Percentiles rank a stretch among this genome's conserved stretches.
These are phyloP conservation scores for Antechinus flavipes DNA, from an alignment of 2,113 vertebrate genomes.

Conservation along the genomic window DNA sequence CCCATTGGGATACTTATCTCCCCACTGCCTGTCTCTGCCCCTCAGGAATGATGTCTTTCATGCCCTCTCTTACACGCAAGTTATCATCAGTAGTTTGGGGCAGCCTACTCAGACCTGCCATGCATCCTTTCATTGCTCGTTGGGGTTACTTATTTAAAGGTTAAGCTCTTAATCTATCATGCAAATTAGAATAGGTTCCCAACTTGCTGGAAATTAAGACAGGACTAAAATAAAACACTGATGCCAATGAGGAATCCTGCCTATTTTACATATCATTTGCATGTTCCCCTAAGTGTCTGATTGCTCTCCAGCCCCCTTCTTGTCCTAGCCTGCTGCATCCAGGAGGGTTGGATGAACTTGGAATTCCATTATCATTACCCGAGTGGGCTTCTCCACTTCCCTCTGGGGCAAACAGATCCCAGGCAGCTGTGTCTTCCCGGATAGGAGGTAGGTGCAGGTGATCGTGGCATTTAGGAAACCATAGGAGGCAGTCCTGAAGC, in stretches of 20 bases:
- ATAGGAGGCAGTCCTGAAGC: not conserved
- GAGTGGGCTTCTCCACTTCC: not conserved
- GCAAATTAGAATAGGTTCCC: not conserved
- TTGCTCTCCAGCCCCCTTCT: not conserved
- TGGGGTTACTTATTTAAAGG: not conserved
- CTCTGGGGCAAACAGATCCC: not conserved
- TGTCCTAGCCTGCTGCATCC: not conserved
- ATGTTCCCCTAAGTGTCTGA: not conserved
- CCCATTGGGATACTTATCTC: not conserved
- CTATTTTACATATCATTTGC: conserved; percentile 20
- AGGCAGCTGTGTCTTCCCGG: not conserved
- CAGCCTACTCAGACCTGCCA: not conserved
- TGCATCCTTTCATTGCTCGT: not conserved
- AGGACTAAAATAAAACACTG: not conserved
- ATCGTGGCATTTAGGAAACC: not conserved
- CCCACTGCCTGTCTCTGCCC: not conserved
- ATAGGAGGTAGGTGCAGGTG: not conserved
- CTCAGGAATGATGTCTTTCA: not conserved
- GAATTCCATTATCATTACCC: not conserved
- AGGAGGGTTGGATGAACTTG: not conserved
- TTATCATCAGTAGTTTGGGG: not conserved
- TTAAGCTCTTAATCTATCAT: not conserved
- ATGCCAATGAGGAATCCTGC: not conserved
- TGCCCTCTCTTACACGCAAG: not conserved
- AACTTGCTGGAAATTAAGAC: not conserved